These are phyloP conservation scores for Palythoa caribaeorum DNA, from an alignment of 92 coral and sea anemone genomes.

Conservation along the genomic window DNA sequence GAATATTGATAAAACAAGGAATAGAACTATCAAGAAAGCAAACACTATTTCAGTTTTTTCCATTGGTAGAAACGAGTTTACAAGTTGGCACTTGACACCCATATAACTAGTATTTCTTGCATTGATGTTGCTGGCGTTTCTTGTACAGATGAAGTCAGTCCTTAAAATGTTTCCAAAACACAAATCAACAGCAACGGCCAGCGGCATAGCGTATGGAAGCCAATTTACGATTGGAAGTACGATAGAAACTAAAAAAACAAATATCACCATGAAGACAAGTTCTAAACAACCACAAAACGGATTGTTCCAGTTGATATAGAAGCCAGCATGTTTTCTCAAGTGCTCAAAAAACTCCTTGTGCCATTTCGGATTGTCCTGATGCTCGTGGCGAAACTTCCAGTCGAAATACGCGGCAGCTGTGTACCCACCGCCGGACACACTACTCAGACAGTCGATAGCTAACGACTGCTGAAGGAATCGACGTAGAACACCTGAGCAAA, in stretches of 20 bases:
- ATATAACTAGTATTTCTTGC: background rate
- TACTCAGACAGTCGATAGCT: constrained; percentile 78
- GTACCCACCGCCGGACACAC: constrained; percentile 94
- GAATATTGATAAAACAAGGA: background rate
- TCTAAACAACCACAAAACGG: constrained; percentile 68
- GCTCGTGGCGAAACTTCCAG: constrained; percentile 91
- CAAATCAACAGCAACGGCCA: constrained; percentile 71
- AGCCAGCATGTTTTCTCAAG: constrained; percentile 63
- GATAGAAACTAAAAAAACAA: constrained; percentile 57
- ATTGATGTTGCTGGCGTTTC: background rate
- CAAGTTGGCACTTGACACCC: background rate
- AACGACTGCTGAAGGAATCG: constrained; percentile 75
- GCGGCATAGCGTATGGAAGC: constrained; percentile 72
- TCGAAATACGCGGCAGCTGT: constrained; percentile 86
- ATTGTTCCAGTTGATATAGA: constrained; percentile 75
- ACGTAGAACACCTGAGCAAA: constrained; percentile 70
- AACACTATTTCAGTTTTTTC: background rate
- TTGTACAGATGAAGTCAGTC: constrained; percentile 68
- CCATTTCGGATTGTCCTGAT: constrained; percentile 82
- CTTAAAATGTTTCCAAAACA: constrained; percentile 78
- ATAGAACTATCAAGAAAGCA: background rate
- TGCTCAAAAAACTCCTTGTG: constrained; percentile 83
- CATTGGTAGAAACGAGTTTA: background rate
- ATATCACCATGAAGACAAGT: constrained; percentile 49
- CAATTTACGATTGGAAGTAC: constrained; percentile 69